Percentiles rank a stretch among this genome's conserved stretches.
Conservation (phyloP, 2,113 vertebrate genomes). For the Hirundichthys speculiger region DNA sequence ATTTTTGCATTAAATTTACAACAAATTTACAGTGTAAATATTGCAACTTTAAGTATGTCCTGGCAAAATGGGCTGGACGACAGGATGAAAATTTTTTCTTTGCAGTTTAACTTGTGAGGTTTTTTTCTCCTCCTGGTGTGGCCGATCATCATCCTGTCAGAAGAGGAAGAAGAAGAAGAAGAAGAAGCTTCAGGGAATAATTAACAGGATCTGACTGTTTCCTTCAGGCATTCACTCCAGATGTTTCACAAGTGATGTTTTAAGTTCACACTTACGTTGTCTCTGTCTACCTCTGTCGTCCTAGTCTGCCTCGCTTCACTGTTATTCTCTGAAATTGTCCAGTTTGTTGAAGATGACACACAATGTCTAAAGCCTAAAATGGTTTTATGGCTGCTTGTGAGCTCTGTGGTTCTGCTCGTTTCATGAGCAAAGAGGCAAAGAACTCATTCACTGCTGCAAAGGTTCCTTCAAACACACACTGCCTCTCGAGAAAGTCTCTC, state of each 20-base stretch:
- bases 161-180: conserved; percentile 4
- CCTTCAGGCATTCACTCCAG: conserved; percentile 24
- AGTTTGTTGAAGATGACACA: conserved; percentile 30
- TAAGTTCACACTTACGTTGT: conserved; percentile 32
- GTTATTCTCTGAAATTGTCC: conserved; percentile 15
- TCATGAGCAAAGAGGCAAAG: conserved; percentile 19
- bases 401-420: conserved; percentile 41
- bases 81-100: not conserved
- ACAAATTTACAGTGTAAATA: not conserved
- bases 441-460: conserved; percentile 36
- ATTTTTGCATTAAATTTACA: too few relatives aligned
- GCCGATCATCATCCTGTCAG: conserved; percentile 36
- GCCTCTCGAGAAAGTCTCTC: conserved; percentile 24
- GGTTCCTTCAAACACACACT: conserved; percentile 43
- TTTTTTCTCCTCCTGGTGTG: conserved; percentile 5
- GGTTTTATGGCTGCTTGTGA: conserved; percentile 24
- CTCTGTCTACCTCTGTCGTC: conserved; percentile 14
- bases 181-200: conserved; percentile 53
- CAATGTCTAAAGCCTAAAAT: conserved; percentile 21
- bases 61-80: not conserved
- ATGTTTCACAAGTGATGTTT: conserved; percentile 44
- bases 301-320: not conserved
- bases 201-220: conserved; percentile 50
- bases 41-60: not conserved
- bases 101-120: conserved; percentile 8